These are phyloP conservation scores for Gambusia holbrooki DNA, from an alignment of 2,113 vertebrate species.

Conservation along the genomic window DNA sequence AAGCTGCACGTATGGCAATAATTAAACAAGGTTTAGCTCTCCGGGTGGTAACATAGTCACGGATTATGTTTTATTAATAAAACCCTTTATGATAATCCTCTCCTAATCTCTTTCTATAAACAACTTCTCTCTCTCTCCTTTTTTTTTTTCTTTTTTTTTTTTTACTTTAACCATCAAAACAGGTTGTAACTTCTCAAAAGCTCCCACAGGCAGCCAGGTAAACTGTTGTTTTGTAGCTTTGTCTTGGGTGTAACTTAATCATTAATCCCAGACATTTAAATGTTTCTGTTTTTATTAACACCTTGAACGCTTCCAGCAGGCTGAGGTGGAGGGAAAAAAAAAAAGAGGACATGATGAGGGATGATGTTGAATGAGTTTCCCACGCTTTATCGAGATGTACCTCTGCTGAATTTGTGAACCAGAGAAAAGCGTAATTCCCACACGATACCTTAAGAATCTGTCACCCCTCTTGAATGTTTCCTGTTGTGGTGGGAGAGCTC, in stretches of 20 bases:
- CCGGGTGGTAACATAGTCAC: constrained; percentile 19
- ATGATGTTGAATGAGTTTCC: background rate
- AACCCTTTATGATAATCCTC: constrained; percentile 12
- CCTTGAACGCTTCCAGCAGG: background rate
- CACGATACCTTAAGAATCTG: background rate
- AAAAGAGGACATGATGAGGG: background rate
- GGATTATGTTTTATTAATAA: constrained; percentile 45
- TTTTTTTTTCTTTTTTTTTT: background rate
- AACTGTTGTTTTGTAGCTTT: background rate
- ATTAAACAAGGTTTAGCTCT: constrained; percentile 49
- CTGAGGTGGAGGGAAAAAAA: constrained; percentile 1
- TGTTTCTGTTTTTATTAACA: background rate
- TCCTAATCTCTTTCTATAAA: constrained; percentile 10
- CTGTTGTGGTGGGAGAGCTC: constrained; percentile 42
- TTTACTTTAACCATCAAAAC: background rate
- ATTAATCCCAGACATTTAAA: background rate
- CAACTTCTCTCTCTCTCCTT: background rate
- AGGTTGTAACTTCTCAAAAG: too few relatives aligned
- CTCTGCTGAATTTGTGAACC: constrained; percentile 11
- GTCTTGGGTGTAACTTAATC: background rate
- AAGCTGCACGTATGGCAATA: constrained; percentile 45
- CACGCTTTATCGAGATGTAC: background rate
- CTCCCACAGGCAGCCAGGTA: background rate
- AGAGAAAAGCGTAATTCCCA: background rate
- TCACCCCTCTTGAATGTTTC: constrained; percentile 30